Evolutionary conservation across 1,140 invertebrate species (phyloP), one percentile per base, ranked within the genome.

Genomic region (Zaprionus camerounensis): DNA sequence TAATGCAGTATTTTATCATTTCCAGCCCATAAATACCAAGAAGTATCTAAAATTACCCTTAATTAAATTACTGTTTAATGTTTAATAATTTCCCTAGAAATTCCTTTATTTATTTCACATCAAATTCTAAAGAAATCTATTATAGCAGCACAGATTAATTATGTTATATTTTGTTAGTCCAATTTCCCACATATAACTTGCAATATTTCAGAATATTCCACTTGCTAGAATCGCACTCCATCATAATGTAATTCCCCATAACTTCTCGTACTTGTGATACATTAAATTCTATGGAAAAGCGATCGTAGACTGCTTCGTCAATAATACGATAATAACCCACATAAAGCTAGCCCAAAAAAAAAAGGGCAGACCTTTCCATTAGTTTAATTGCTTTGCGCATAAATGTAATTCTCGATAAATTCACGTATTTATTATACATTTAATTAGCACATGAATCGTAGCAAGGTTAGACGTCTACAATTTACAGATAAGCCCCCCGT

Each of bases 401-500:
- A 41, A 41, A 41, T 15, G 41, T 46, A 46, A 46, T 46, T 46
- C 41, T 17, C 41, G 41, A 17, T 17, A 46, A 46, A 46, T 17
- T 17, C n/a, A 0, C 41, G n/a, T 46, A 46, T 46, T 46, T 17
- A 46, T 46, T 46, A 9, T 46, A 46, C n/a, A 46, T 46, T 17
- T 46, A 46, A 46, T 46, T 46, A 46, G n/a, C 41, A 46, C n/a
- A 46, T 46, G 17, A 17, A 46, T 46, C n/a, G n/a, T 11, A 46
- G n/a, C 41, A 9, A n/a, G n/a, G 41, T 7, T 17, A 46, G 41
- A 46, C 41, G 41, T 46, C 41, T 46, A 46, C 41, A 46, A 46
- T 46, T 46, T 46, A 46, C n/a, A 46, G 41, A 46, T 46, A 46
- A 46, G 41, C 41, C n/a, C 41, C 31, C 41, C n/a, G 38, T n/a